Base-by-base conservation (phyloP, 1,140 invertebrate species). In the Hycleus phaleratus region DNA sequence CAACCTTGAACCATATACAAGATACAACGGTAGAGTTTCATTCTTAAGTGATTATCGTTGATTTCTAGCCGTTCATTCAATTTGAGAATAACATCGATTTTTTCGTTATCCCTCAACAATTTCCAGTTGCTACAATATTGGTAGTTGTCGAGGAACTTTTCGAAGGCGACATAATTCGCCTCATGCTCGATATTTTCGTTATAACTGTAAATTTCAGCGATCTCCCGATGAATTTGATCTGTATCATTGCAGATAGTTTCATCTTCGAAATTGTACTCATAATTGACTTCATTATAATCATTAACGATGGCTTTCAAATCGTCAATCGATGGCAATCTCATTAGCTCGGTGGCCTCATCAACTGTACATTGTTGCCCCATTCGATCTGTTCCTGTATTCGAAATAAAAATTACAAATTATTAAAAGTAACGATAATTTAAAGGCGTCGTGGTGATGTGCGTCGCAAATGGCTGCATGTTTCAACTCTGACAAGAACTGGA, bases 401-500 rank as follows among this genome's bases (percentile, higher is more conserved):
- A 18, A 18, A 18, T 18, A 18, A 18, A 18, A 18, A 18, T 18
- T 18, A 18, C 18, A 18, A 18, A 32, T 32, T 5, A 32, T 32
- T 32, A 42, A 25, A 38, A 49, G 18, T 48, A 42, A 12, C n/a
- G 39, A 45, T 51, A 54, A 32, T 46, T 46, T 43, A 59, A 26
- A 48, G 49, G 43, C 50, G 52, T 44, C 40, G 38, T 38, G 42
- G 24, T 26, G 58, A 46, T n/a, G 40, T 39, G 32, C 50, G 39
- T 26, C 46, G 47, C 46, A 56, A 32, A 56, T 48, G 47, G 55
- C 55, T 24, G 39, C 38, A 49, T 40, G 32, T 32, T 32, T 32
- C 32, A 32, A 32, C 32, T 32, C 32, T 32, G 32, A 32, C 32
- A 32, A 32, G 32, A 32, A 56, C 43, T 47, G 44, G 42, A 46